phyloP scores from a whole-genome alignment of 2,888 invertebrate genomes.

The Athetis lepigone region DNA sequence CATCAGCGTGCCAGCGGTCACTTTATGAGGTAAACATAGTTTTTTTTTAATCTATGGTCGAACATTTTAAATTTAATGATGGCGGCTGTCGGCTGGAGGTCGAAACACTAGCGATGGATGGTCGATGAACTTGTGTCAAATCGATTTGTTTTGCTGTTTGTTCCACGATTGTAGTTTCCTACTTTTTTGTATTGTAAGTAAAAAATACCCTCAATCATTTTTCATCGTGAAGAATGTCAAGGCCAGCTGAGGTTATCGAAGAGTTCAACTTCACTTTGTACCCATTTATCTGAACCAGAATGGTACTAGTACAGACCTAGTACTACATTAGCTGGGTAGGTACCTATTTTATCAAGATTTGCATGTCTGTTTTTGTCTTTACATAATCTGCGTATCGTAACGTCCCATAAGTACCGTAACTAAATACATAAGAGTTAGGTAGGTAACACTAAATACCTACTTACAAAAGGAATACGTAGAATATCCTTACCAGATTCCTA shows the following conservation, averaged over 20 bases:
- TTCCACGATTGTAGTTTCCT: slow-evolving; percentile 56
- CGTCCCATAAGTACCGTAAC: too few species aligned
- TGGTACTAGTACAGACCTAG: not conserved
- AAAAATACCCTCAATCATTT: slow-evolving; percentile 38
- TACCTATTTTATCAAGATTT: not conserved
- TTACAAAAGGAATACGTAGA: too few species aligned
- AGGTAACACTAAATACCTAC: too few species aligned
- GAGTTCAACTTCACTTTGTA: slow-evolving; percentile 29
- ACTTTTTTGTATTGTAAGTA: slow-evolving; percentile 45
- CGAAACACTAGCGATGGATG: slow-evolving; percentile 54
- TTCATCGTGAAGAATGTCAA: slow-evolving; percentile 46
- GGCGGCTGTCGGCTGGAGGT: slow-evolving; percentile 48
- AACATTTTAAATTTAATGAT: slow-evolving; percentile 34
- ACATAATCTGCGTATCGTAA: too few species aligned
- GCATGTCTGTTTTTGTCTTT: not conserved
- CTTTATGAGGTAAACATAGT: slow-evolving; percentile 92
- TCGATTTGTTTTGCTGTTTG: slow-evolving; percentile 67
- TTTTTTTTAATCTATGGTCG: slow-evolving; percentile 28
- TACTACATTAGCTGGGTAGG: not conserved
- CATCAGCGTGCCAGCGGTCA: slow-evolving; percentile 94
- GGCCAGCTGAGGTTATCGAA: slow-evolving; percentile 33
- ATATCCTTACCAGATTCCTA: too few species aligned
- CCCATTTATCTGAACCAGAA: too few species aligned
- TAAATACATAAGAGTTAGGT: too few species aligned
- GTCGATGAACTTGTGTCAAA: slow-evolving; percentile 75